Evolutionary conservation across 2,113 vertebrate genomes (phyloP).

Genomic region (Chamaetylas fuelleborni): DNA sequence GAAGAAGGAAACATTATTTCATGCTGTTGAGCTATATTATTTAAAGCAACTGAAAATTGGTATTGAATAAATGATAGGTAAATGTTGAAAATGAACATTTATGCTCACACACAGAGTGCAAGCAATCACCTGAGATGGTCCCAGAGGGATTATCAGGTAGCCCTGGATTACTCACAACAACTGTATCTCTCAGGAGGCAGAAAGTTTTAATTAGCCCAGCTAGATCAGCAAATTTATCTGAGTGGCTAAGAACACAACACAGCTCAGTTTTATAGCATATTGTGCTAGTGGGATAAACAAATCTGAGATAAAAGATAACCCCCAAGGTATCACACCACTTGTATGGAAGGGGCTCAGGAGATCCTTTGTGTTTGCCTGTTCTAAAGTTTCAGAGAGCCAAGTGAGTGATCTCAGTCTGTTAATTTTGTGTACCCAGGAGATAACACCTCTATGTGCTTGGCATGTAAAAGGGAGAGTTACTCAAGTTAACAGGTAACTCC

Average conservation of each 20-base stretch:
- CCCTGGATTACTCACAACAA: not conserved
- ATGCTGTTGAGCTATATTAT: not conserved
- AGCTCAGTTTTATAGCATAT: not conserved
- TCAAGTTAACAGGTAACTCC: not conserved
- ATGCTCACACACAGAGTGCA: not conserved
- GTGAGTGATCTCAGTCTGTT: not conserved
- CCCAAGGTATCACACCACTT: not conserved
- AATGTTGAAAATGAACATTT: not conserved
- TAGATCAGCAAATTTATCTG: not conserved
- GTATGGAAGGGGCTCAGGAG: not conserved
- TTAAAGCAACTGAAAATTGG: not conserved
- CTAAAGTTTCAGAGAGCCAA: not conserved
- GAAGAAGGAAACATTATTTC: constrained; percentile 21
- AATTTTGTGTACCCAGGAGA: not conserved
- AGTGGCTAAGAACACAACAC: not conserved
- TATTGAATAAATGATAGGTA: not conserved
- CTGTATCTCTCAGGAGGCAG: not conserved
- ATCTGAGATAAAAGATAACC: not conserved
- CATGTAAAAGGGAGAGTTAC: not conserved
- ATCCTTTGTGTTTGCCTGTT: not conserved
- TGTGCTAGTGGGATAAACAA: constrained; percentile 43
- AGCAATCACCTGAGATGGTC: not conserved
- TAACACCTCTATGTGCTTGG: not conserved
- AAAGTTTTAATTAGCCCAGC: constrained; percentile 45
- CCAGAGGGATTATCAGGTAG: not conserved